Percentiles rank a stretch among this genome's conserved stretches.
Conservation (phyloP, 35 echinoderm and acorn worm genomes). For the Anneissia japonica region DNA sequence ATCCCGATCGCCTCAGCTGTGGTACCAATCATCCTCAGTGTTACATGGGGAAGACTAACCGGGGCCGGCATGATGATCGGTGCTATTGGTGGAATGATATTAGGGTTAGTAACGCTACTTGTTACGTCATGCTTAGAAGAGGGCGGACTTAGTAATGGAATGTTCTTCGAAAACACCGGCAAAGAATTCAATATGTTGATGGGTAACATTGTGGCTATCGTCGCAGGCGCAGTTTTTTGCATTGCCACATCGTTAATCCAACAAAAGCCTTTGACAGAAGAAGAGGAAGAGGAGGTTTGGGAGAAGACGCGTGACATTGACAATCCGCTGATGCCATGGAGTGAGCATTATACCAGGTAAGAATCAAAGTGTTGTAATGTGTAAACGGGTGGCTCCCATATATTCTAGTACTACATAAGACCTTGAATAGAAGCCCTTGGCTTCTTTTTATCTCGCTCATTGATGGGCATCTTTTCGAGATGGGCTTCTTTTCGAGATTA, state of each 20-base stretch:
- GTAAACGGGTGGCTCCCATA: not conserved
- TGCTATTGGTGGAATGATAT: constrained; percentile 48
- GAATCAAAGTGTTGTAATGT: not conserved
- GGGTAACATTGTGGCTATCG: constrained; percentile 59
- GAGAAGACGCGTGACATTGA: constrained; percentile 93
- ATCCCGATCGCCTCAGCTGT: constrained; percentile 79
- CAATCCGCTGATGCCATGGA: constrained; percentile 86
- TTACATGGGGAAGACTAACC: constrained; percentile 72
- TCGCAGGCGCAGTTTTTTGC: constrained; percentile 46
- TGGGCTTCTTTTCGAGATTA: not conserved
- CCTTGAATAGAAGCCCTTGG: too few relatives aligned
- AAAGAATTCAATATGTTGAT: constrained; percentile 81
- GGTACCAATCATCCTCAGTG: constrained; percentile 55
- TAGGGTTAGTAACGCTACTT: constrained; percentile 49
- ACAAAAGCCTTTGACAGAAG: constrained; percentile 25
- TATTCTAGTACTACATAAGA: not conserved
- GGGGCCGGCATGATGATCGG: constrained; percentile 65
- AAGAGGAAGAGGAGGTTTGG: constrained; percentile 53
- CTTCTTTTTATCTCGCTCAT: not conserved
- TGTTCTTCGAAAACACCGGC: too few relatives aligned
- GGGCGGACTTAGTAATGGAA: too few relatives aligned
- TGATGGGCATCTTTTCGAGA: too few relatives aligned
- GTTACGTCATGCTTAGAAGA: too few relatives aligned
- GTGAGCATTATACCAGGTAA: constrained; percentile 73
- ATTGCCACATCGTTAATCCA: constrained; percentile 30